Percentiles rank a stretch among this genome's conserved stretches.
These are phyloP conservation scores for Drosophila emarginata DNA, from an alignment of 2,888 invertebrate species.

Conservation along the genomic window DNA sequence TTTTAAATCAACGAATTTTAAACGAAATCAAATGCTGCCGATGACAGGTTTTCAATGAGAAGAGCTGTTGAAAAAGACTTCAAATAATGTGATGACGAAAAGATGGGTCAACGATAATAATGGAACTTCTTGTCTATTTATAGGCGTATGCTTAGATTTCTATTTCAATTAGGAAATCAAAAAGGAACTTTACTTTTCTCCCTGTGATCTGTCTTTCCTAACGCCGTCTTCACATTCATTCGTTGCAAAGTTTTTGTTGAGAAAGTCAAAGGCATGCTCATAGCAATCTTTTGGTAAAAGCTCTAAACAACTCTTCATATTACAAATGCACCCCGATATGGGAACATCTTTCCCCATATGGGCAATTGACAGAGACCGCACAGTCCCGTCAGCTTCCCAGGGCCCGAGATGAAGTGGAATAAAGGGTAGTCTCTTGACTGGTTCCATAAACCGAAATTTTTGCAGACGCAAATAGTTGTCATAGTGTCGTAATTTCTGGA, in stretches of 20 bases:
- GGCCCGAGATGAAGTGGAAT: neutral
- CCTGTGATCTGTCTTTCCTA: neutral
- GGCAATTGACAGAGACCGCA: neutral
- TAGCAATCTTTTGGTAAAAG: neutral
- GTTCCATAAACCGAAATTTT: neutral
- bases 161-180: neutral
- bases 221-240: neutral
- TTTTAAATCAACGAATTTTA: constrained; percentile 3
- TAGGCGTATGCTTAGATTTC: too few relatives aligned
- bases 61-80: neutral
- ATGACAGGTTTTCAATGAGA: neutral
- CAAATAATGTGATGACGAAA: neutral
- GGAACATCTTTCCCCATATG: neutral
- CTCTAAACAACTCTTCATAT: neutral
- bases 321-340: neutral
- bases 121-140: neutral
- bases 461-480: neutral
- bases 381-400: neutral
- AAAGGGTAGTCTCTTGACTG: neutral
- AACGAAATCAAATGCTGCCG: neutral
- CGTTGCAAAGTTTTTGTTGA: neutral
- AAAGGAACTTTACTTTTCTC: neutral
- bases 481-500: constrained; percentile 3
- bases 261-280: neutral
- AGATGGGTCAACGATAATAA: neutral